A percentile compares a stretch with the other conserved stretches of the same genome.
phyloP scores from a whole-genome alignment of 1,140 invertebrate genomes.

The Pinna nobilis region DNA sequence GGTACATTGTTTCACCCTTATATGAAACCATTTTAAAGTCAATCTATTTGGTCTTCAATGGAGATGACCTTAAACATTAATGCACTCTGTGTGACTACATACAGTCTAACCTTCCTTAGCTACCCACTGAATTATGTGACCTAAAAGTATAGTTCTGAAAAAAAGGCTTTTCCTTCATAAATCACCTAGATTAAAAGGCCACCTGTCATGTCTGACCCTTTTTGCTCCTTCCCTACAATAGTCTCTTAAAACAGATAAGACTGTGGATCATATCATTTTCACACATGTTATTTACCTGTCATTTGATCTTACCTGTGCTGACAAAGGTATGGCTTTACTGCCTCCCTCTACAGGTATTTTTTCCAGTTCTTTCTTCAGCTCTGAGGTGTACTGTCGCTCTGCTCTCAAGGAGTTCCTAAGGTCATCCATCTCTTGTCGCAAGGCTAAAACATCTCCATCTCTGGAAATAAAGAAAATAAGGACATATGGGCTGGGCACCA shows the following conservation, averaged over 20 bases:
- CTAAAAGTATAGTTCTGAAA: too few species aligned
- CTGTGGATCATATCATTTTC: too few species aligned
- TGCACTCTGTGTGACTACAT: too few species aligned
- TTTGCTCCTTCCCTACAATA: too few species aligned
- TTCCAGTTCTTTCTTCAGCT: constrained; percentile 67
- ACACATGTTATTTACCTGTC: not conserved
- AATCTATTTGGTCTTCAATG: too few species aligned
- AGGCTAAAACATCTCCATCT: constrained; percentile 55
- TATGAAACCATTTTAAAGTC: too few species aligned
- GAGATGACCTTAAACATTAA: too few species aligned
- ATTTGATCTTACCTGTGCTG: constrained; percentile 25
- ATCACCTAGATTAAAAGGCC: not conserved
- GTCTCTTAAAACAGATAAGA: too few species aligned
- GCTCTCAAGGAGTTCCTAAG: constrained; percentile 61
- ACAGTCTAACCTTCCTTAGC: too few species aligned
- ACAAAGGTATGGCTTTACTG: constrained; percentile 22
- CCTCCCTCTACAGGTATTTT: constrained; percentile 36
- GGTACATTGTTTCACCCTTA: too few species aligned
- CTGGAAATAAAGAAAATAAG: constrained; percentile 20
- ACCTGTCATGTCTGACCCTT: too few species aligned
- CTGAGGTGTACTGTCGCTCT: constrained; percentile 64
- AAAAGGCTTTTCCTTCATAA: not conserved
- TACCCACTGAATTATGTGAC: too few species aligned
- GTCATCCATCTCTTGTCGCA: constrained; percentile 67
- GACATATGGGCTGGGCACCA: not conserved